phyloP scores from a whole-genome alignment of 2,888 invertebrate genomes.

The Apotomis capreana region DNA sequence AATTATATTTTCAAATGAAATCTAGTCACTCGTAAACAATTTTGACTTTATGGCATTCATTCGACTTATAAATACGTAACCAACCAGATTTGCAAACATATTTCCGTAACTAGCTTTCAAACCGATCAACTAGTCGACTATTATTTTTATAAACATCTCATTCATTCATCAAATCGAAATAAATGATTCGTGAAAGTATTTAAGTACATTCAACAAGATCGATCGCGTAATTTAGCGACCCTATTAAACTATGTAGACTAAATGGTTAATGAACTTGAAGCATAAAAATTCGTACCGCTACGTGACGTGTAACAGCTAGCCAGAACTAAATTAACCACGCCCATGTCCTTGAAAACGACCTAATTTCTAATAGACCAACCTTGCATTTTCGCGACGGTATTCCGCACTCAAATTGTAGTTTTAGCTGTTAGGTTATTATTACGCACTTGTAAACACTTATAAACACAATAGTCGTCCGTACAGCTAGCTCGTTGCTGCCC shows the following conservation, averaged over 20 bases:
- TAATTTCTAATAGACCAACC: slow-evolving; percentile 8
- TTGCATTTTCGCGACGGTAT: slow-evolving; percentile 8
- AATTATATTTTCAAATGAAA: too few relatives aligned
- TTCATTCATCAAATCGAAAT: too few relatives aligned
- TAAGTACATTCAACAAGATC: background rate
- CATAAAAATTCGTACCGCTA: background rate
- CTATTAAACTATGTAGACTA: background rate
- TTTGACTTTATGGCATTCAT: too few relatives aligned
- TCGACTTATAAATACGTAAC: too few relatives aligned
- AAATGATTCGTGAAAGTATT: too few relatives aligned
- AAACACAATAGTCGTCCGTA: slow-evolving; percentile 10
- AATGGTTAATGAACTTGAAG: background rate
- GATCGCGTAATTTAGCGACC: background rate
- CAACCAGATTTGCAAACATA: too few relatives aligned
- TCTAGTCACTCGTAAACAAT: too few relatives aligned
- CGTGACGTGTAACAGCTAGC: background rate
- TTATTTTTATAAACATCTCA: too few relatives aligned
- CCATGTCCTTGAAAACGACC: background rate
- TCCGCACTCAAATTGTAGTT: slow-evolving; percentile 5
- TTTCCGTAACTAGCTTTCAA: too few relatives aligned
- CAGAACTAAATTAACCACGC: slow-evolving; percentile 4
- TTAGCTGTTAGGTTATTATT: background rate
- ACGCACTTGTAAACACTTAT: slow-evolving; percentile 11
- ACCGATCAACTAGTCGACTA: too few relatives aligned
- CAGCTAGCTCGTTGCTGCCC: slow-evolving; percentile 8